Base-by-base conservation (phyloP, 2,797 vertebrate species). In the Myripristis jacobus region DNA sequence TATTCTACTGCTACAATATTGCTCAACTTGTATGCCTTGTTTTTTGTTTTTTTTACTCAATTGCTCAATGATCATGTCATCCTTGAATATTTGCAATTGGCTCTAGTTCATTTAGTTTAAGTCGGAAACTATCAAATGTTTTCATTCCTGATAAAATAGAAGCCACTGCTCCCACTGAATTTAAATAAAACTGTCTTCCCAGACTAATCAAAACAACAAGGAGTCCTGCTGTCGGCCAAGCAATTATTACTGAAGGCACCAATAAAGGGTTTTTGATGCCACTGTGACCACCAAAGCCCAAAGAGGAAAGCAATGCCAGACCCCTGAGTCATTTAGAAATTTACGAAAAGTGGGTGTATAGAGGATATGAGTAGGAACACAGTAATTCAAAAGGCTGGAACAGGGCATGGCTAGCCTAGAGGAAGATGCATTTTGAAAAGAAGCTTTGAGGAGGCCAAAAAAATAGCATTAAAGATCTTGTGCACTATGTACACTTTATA, bases 201-300 rank as follows among this genome's bases (percentile, higher is more conserved):
- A 4, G 50, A 22, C 29, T 38, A 54, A 64, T 64, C 34, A 68
- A 56, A 71, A 66, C 58, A 54, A 73, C 57, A 67, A 13, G 38
- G 27, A 47, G 41, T 53, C 48, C 6, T 52, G 67, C n/a, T 77
- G 64, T 60, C 70, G 66, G 62, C 60, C 66, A 31, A 41, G 63
- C 4, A 31, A 72, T 44, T 12, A 43, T 41, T 60, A 18, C 13
- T 63, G 8, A 79, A 71, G 68, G 44, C 61, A 70, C 63, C 58
- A 65, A 46, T 51, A 22, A 27, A 59, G 19, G 58, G 62, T 75
- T 79, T 80, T 15, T 43, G 41, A 43, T 16, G 41, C 41, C 15
- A 43, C 41, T 43, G 41, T 43, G 41, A 15, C 57, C 11, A 53
- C 68, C 31, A 64, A 53, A 41, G 6, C 24, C 57, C 56, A n/a